Percentiles rank a stretch among this genome's conserved stretches.
Evolutionary conservation across 2,888 invertebrate species (phyloP).

Genomic region (Meganola albula): DNA sequence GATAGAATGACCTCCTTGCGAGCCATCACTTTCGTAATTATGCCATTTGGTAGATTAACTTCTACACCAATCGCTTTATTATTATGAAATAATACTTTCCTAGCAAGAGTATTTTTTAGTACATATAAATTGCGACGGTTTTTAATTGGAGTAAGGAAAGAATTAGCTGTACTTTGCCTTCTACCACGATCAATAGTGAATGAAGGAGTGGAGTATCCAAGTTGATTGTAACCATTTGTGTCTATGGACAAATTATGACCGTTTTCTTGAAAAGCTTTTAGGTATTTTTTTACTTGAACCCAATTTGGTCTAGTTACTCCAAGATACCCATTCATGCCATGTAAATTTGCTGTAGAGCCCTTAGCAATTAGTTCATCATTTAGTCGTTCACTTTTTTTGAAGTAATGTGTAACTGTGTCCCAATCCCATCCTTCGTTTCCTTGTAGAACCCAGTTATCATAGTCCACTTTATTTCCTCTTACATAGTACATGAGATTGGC

Average conservation of each 20-base stretch:
- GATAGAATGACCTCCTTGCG: conserved; percentile 40
- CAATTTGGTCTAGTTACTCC: conserved; percentile 35
- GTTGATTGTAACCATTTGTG: conserved; percentile 30
- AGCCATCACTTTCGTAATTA: conserved; percentile 18
- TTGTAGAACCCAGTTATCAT: conserved; percentile 79
- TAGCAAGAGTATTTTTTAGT: conserved; percentile 33
- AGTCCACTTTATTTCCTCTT: conserved; percentile 80
- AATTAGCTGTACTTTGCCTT: conserved; percentile 35
- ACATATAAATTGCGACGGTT: conserved; percentile 33
- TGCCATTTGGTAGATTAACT: conserved; percentile 18
- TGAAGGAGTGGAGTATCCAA: conserved; percentile 30
- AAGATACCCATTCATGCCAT: conserved; percentile 27
- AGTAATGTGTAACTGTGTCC: conserved; percentile 32
- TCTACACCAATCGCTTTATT: conserved; percentile 33
- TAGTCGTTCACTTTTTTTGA: conserved; percentile 34
- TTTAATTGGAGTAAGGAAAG: conserved; percentile 32
- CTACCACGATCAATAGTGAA: conserved; percentile 26
- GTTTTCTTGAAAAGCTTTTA: conserved; percentile 32
- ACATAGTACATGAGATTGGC: conserved; percentile 81
- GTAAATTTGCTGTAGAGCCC: conserved; percentile 41
- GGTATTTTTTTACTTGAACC: conserved; percentile 40
- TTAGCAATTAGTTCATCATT: conserved; percentile 16
- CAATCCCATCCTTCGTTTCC: conserved; percentile 69
- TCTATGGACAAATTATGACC: conserved; percentile 35
- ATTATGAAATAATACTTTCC: conserved; percentile 31